phyloP scores from a whole-genome alignment of 92 coral and sea anemone species.

The Umimayanthus kanabou region DNA sequence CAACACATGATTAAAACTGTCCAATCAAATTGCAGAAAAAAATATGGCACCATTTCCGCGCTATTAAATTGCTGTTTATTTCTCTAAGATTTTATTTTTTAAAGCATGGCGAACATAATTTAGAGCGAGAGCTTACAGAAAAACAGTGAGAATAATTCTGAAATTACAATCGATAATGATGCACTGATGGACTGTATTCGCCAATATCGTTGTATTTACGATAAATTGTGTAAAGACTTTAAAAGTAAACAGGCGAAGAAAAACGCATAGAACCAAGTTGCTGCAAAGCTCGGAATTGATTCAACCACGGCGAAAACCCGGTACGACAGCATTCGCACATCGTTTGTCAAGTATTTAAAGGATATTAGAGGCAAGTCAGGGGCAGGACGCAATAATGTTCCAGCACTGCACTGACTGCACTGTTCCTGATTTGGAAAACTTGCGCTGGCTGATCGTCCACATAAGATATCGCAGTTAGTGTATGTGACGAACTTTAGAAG shows the following conservation, averaged over 20 bases:
- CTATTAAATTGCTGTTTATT: too few relatives aligned
- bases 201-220: too few relatives aligned
- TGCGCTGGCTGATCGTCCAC: conserved; percentile 41
- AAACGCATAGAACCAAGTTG: conserved; percentile 3
- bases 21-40: too few relatives aligned
- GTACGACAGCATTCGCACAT: background rate
- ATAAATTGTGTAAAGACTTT: background rate
- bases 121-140: too few relatives aligned
- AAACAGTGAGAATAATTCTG: too few relatives aligned
- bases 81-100: too few relatives aligned
- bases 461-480: conserved; percentile 27
- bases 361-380: background rate
- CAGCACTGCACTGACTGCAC: conserved; percentile 31
- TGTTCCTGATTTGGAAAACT: conserved; percentile 44
- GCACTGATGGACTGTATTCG: too few relatives aligned
- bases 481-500: conserved; percentile 12
- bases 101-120: too few relatives aligned
- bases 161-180: too few relatives aligned
- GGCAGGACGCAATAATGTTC: conserved; percentile 42
- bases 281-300: too few relatives aligned
- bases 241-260: background rate
- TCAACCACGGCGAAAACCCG: conserved; percentile 3
- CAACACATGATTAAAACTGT: too few relatives aligned
- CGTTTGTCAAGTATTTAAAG: conserved; percentile 14
- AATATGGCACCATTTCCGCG: too few relatives aligned